Evolutionary conservation across 2,797 vertebrate genomes (phyloP).

Genomic region (Chromobotia macracanthus): DNA sequence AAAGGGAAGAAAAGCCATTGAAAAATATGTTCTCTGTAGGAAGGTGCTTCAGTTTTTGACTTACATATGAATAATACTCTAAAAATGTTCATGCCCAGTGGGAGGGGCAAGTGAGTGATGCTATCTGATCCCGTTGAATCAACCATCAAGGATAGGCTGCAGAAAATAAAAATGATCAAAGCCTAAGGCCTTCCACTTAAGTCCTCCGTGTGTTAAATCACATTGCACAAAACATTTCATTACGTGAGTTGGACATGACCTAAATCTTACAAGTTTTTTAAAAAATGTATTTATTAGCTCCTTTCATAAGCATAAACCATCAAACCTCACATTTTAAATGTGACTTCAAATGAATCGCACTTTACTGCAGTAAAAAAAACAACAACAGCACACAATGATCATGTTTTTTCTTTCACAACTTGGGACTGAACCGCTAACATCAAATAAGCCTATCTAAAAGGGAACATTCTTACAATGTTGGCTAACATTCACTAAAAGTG

Average conservation of each 20-base stretch:
- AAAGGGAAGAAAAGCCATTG: slow-evolving; percentile 47
- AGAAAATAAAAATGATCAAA: slow-evolving; percentile 30
- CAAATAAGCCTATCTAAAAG: not conserved
- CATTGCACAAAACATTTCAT: no score
- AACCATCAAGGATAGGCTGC: slow-evolving; percentile 30
- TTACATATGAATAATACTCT: slow-evolving; percentile 50
- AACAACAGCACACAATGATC: not conserved
- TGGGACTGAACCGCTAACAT: not conserved
- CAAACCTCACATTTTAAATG: not conserved
- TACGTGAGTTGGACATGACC: not conserved
- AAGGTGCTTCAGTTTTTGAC: slow-evolving; percentile 50
- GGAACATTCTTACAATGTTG: no score
- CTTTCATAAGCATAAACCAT: slow-evolving; percentile 32
- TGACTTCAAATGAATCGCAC: slow-evolving; percentile 2
- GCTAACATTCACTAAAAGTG: no score
- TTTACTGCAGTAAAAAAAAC: not conserved
- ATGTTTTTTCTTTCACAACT: not conserved
- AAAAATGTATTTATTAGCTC: slow-evolving; percentile 27
- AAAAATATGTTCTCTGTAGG: slow-evolving; percentile 50
- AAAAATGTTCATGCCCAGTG: slow-evolving; percentile 36
- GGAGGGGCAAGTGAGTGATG: slow-evolving; percentile 41
- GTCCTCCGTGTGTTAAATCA: slow-evolving; percentile 11
- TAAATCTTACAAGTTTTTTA: slow-evolving; percentile 10
- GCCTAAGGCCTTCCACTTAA: not conserved
- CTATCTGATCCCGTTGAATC: slow-evolving; percentile 18